Evolutionary conservation across 2,888 invertebrate species (phyloP), one percentile per base, ranked within the genome.

Genomic region (Coenonympha arcania): DNA sequence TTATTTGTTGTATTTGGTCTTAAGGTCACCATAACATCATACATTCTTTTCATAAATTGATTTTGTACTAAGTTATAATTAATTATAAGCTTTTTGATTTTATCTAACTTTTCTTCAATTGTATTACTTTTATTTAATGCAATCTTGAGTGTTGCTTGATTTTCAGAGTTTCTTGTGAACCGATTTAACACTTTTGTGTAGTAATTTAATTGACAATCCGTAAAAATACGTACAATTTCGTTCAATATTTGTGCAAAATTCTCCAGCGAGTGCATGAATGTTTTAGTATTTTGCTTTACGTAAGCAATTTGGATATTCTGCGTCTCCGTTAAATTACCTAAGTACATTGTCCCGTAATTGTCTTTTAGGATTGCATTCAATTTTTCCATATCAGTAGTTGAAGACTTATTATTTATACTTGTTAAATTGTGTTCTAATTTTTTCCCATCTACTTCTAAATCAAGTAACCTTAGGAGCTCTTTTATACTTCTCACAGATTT

Each of bases 1-100:
- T 22, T 46, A 18, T 37, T 50, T 30, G 47, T 49, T 20, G n/a
- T 36, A 3, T 43, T 54, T 2, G 28, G 54, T 43, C 73, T 68
- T 41, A 71, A 59, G 37, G 61, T 61, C 4, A 54, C 61, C 16
- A 83, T 44, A 9, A 70, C 52, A 9, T 72, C 59, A 50, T 71
- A 76, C 59, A 84, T 76, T 55, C 64, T 70, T 41, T 63, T 69
- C 57, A 82, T 64, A 52, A 83, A 79, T 9, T 57, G 66, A 49
- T 77, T 82, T 56, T 82, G 80, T 24, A 77, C 48, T 9, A 74
- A 53, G 58, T 78, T 76, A 55, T 78, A 79, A 49, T 62, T 71
- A 3, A 66, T 13, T 4, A 82, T 55, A 3, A 79, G 52, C 15
- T 57, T 52, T 59, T 70, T 76, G 2, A 82, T 54, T 37, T 64